Evolutionary conservation across 2,797 vertebrate genomes (phyloP), one percentile per base, ranked within the genome.

Genomic region (Gallinago stenura): DNA sequence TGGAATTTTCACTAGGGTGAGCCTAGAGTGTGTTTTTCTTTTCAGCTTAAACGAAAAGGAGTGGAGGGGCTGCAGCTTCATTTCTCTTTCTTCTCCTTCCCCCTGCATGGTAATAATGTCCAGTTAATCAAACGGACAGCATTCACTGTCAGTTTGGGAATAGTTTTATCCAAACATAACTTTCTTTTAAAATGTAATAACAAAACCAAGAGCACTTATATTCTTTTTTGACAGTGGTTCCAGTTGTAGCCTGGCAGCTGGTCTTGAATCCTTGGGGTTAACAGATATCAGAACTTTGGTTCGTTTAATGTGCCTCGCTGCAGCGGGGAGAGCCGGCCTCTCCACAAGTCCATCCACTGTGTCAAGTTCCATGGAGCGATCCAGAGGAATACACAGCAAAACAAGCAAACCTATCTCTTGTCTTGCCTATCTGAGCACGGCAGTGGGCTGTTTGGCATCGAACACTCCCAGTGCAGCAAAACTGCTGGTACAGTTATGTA

Each of bases 281-380:
- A 99, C 99, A 1, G 99, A 99, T 97, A 99, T 99, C 97, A 98
- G 99, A 89, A 99, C 99, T 6, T 94, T 99, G 95, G 99, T 99
- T 58, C 98, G 99, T 30, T 97, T 99, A 51, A 99, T 99, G 99
- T 99, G 99, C 95, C 98, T 99, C 96, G 99, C 99, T 0, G 99
- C 99, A 0, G 99, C 99, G 0, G 99, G 99, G 21, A 98, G 99
- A 13, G 99, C 99, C 3, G 99, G 99, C 10, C 99, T 99, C 37
- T 99, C 99, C 70, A 99, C 99, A 1, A 98, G 99, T 61, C 98
- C 98, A 0, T 94, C 97, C 12, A 84, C 98, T 0, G 93, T 95
- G 18, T 96, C 98, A 1, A 97, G 97, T 19, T 96, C 98, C 15
- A 65, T 97, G 0, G 99, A 99, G 72, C 98, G 99, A 53, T 98